Evolutionary conservation across 2,113 vertebrate genomes (phyloP).

Genomic region (Odontesthes bonariensis): DNA sequence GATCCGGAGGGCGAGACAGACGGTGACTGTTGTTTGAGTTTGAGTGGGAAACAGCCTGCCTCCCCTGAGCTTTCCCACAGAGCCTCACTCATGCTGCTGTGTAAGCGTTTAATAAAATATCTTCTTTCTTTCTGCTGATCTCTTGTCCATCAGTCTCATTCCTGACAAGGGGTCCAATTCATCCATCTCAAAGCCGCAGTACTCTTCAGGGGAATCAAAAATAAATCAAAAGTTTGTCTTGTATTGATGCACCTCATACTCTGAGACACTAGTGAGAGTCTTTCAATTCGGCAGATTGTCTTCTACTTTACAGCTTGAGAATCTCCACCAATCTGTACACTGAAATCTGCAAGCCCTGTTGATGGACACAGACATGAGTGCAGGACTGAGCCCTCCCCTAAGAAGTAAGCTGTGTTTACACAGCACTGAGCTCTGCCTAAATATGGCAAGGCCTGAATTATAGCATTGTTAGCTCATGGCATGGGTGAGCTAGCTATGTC

Average conservation of each 20-base stretch:
- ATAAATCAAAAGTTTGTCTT: not conserved
- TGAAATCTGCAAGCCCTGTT: constrained; percentile 41
- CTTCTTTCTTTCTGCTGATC: not conserved
- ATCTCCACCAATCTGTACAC: constrained; percentile 20
- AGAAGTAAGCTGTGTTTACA: constrained; percentile 77
- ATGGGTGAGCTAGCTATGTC: constrained; percentile 33
- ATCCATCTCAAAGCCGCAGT: constrained; percentile 47
- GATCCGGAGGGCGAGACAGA: constrained; percentile 76
- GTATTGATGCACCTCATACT: constrained; percentile 9
- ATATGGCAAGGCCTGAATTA: constrained; percentile 81
- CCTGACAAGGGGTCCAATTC: constrained; percentile 35
- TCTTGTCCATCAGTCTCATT: constrained; percentile 11
- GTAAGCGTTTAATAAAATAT: not conserved
- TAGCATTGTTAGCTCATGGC: constrained; percentile 43
- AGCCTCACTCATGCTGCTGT: constrained; percentile 65
- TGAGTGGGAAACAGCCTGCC: constrained; percentile 32
- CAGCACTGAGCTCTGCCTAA: constrained; percentile 76
- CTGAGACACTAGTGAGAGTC: constrained; percentile 3
- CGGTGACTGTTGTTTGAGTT: constrained; percentile 59
- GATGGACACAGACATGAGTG: constrained; percentile 73
- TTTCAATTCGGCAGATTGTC: constrained; percentile 4
- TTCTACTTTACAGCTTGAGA: constrained; percentile 6
- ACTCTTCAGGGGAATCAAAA: constrained; percentile 13
- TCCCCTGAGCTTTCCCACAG: constrained; percentile 37
- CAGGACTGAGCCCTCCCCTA: constrained; percentile 63